These are phyloP conservation scores for Ptilorrhoa leucosticta DNA, from an alignment of 2,113 vertebrate species.

Conservation along the genomic window DNA sequence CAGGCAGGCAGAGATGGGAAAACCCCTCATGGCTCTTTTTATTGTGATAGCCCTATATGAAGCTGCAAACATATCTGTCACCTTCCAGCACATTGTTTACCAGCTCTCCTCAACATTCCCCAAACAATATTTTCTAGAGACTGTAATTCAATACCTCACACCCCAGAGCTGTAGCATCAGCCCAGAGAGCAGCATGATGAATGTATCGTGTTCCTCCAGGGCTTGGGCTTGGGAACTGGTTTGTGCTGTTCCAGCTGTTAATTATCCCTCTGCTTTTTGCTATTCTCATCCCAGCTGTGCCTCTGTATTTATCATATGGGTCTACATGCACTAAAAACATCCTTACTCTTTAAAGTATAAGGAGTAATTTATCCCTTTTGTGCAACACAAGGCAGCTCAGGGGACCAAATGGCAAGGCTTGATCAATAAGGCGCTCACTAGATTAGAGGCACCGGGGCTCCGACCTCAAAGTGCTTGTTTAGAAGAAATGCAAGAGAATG, in stretches of 20 bases:
- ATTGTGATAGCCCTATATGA: neutral
- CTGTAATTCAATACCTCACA: conserved; percentile 2
- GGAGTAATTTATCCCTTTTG: conserved; percentile 11
- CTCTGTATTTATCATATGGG: neutral
- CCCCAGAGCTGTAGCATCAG: neutral
- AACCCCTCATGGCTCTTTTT: neutral
- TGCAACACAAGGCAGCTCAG: neutral
- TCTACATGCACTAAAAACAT: neutral
- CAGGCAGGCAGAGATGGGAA: neutral
- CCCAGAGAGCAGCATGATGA: conserved; percentile 24
- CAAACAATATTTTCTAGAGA: conserved; percentile 41
- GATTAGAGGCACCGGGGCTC: neutral
- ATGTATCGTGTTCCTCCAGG: neutral
- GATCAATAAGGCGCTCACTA: conserved; percentile 19
- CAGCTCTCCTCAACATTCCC: conserved; percentile 34
- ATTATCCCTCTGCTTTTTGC: conserved; percentile 34
- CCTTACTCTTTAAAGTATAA: neutral
- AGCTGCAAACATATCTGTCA: conserved; percentile 46
- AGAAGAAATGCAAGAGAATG: neutral
- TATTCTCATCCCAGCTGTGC: neutral
- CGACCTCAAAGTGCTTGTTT: neutral
- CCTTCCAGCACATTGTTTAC: conserved; percentile 41
- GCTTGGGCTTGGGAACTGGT: neutral
- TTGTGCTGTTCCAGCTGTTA: conserved; percentile 36
- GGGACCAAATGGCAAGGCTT: conserved; percentile 16